These are phyloP conservation scores for Cryptoprocta ferox DNA, from an alignment of 2,797 vertebrate genomes.

Conservation along the genomic window DNA sequence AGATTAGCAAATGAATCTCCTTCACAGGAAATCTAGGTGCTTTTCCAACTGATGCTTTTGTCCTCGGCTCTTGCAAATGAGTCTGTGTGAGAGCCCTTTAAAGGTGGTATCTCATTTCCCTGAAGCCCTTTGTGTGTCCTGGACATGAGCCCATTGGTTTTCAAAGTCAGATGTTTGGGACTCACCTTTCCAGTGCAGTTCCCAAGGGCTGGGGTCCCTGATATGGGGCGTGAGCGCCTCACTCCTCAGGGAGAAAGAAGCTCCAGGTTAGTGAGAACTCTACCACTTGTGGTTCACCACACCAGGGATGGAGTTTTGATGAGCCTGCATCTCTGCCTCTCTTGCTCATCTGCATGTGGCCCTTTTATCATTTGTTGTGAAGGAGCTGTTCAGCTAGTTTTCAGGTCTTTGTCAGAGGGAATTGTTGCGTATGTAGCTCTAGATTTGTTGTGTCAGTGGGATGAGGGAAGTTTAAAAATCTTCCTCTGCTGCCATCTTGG, in stretches of 20 bases:
- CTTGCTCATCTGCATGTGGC: background rate
- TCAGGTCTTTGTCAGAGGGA: background rate
- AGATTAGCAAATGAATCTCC: background rate
- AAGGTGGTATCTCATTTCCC: background rate
- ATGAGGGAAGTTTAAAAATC: background rate
- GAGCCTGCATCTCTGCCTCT: background rate
- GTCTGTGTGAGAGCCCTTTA: background rate
- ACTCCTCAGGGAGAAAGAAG: background rate
- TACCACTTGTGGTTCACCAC: background rate
- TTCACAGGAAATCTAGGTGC: background rate
- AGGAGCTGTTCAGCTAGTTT: background rate
- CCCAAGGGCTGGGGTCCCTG: background rate
- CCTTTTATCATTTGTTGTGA: background rate
- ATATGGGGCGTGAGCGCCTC: background rate
- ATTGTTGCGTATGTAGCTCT: background rate
- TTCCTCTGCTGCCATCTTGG: background rate
- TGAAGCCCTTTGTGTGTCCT: background rate
- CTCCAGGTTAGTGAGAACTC: background rate
- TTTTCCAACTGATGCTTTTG: background rate
- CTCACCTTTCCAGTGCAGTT: background rate
- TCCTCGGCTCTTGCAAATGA: background rate
- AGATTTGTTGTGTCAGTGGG: background rate
- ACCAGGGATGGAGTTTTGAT: background rate
- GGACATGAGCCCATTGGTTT: background rate
- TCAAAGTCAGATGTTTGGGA: background rate